These are phyloP conservation scores for Galerucella pusilla DNA, from an alignment of 2,888 invertebrate species.

Conservation along the genomic window DNA sequence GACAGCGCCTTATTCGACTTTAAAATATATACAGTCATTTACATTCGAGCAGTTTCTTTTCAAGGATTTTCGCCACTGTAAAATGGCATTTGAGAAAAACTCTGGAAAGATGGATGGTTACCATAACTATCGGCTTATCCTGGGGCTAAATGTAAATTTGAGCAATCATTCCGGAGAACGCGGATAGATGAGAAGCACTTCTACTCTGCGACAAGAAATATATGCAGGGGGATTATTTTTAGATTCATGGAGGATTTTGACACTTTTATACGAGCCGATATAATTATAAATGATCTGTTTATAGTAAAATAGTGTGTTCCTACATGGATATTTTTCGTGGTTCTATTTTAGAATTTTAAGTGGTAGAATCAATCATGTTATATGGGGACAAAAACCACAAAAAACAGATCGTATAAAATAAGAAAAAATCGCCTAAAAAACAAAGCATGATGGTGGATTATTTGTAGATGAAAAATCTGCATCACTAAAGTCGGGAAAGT, in stretches of 20 bases:
- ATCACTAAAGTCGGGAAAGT: too few relatives aligned
- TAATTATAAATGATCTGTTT: constrained; percentile 14
- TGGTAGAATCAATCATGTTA: neutral
- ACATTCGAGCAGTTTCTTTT: constrained; percentile 28
- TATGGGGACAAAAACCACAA: too few relatives aligned
- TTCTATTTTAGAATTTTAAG: neutral
- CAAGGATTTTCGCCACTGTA: constrained; percentile 34
- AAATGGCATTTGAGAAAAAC: constrained; percentile 34
- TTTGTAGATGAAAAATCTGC: too few relatives aligned
- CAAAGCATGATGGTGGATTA: too few relatives aligned
- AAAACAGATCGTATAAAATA: too few relatives aligned
- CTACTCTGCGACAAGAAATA: constrained; percentile 27
- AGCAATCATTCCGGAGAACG: constrained; percentile 31
- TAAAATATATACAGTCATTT: constrained; percentile 33
- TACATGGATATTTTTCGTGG: neutral
- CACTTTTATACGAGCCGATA: constrained; percentile 17
- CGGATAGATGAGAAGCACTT: constrained; percentile 25
- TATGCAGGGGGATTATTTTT: constrained; percentile 31
- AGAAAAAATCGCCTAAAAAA: too few relatives aligned
- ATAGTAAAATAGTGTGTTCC: neutral
- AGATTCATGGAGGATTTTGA: constrained; percentile 14
- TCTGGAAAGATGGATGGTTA: constrained; percentile 30
- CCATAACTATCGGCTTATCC: constrained; percentile 36
- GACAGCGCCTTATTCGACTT: constrained; percentile 20
- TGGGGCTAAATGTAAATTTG: constrained; percentile 35